A percentile compares a stretch with the other conserved stretches of the same genome.
Conservation (phyloP, 2,113 vertebrate species). For the Echinops telfairi region DNA sequence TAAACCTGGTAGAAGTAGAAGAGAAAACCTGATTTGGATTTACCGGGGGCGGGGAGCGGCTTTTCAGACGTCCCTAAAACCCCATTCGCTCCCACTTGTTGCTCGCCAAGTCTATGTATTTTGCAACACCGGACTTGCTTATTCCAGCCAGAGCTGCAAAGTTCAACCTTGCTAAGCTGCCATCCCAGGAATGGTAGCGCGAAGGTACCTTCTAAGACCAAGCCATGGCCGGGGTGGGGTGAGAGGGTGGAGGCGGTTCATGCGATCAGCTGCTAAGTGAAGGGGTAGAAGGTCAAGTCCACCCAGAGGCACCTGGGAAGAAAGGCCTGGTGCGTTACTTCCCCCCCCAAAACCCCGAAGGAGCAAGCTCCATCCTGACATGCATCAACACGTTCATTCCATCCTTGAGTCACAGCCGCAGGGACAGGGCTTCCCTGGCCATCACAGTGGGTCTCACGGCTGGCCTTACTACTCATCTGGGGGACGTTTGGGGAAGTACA, state of each 20-base stretch:
- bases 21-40: constrained; percentile 51
- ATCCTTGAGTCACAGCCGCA: not conserved
- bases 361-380: not conserved
- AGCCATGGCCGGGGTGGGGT: no score
- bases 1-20: constrained; percentile 35
- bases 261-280: not conserved
- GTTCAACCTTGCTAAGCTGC: not conserved
- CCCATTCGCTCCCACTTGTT: not conserved
- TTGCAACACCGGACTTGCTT: not conserved
- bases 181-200: not conserved
- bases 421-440: not conserved
- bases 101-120: not conserved
- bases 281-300: not conserved
- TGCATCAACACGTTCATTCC: not conserved
- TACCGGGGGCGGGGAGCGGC: not conserved
- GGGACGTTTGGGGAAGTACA: not conserved
- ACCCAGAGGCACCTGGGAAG: not conserved
- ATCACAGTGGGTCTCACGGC: not conserved
- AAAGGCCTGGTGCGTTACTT: not conserved
- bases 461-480: not conserved
- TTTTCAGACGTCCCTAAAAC: not conserved
- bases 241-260: not conserved
- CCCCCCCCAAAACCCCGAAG: not conserved
- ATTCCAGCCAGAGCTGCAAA: not conserved
- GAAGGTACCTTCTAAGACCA: not conserved